A percentile compares a stretch with the other conserved stretches of the same genome.
Evolutionary conservation across 2,797 vertebrate genomes (phyloP).

Genomic region (Dipus sagitta): DNA sequence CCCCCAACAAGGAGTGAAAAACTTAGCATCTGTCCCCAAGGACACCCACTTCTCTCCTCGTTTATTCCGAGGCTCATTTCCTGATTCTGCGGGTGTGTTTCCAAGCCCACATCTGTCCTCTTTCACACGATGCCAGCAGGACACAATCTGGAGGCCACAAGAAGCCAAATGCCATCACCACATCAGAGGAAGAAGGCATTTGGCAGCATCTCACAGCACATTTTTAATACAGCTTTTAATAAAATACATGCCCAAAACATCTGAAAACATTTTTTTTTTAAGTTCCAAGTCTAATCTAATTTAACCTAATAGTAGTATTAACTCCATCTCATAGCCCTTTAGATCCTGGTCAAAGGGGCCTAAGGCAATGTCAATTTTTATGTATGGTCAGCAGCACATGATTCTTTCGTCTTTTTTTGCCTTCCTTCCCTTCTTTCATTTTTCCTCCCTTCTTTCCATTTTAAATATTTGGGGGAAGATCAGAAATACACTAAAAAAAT

Average conservation of each 20-base stretch:
- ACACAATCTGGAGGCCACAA: not conserved
- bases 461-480: not conserved
- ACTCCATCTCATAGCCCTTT: not conserved
- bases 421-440: no score
- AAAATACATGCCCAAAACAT: not conserved
- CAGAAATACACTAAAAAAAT: not conserved
- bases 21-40: not conserved
- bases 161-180: not conserved
- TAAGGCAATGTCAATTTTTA: not conserved
- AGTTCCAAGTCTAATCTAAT: not conserved
- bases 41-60: not conserved
- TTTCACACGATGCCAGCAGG: not conserved
- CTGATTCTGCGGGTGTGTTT: conserved; percentile 17
- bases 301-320: not conserved
- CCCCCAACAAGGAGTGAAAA: not conserved
- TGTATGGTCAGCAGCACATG: not conserved
- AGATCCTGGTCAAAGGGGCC: conserved; percentile 1
- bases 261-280: conserved; percentile 36
- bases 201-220: not conserved
- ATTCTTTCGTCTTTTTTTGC: not conserved
- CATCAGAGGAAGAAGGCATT: not conserved
- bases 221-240: conserved; percentile 28
- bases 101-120: not conserved
- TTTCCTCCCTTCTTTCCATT: not conserved
- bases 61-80: conserved; percentile 40